Base-by-base conservation (phyloP, 1,140 invertebrate species). In the Euura saliciscinereae region DNA sequence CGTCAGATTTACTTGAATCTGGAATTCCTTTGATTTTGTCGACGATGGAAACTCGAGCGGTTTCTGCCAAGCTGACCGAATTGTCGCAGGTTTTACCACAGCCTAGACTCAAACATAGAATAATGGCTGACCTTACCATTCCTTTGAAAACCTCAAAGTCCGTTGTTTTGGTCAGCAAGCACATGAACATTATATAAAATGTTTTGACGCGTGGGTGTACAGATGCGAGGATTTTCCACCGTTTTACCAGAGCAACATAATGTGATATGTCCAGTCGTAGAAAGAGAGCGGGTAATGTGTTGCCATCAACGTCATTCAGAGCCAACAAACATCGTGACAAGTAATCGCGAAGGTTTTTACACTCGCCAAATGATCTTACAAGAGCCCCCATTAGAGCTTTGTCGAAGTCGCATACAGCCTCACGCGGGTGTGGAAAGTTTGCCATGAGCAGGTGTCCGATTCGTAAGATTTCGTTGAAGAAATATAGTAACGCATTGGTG, bases 381-480 rank as follows among this genome's bases (percentile, higher is more conserved):
- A 51, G 7, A 8, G 46, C 46, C n/a, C 46, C 46, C 46, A 51
- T 51, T n/a, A 51, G 46, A 51, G 46, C 46, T n/a, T 51, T 51
- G 46, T 51, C 2, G 46, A 51, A 51, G 11, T 51, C 46, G 11
- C 46, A 51, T 8, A 51, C 46, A 51, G 11, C 46, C n/a, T 51
- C 46, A 51, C 46, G 46, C 7, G 46, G 46, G 11, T 51, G 7
- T 7, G 46, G 46, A n/a, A 51, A 51, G 2, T 51, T 51, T 7
- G 46, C 2, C n/a, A 8, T 51, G 11, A 8, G 46, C 46, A n/a
- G 7, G 46, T n/a, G 7, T 51, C 65, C 73, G 8, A 66, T 66
- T 13, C 69, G 28, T 5, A 70, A 6, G 11, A 74, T 66, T 71
- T 71, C 73, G 51, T 45, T 42, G 7, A 74, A 45, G 68, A 68